These are phyloP conservation scores for Bettongia penicillata DNA, from an alignment of 2,113 vertebrate species.

Conservation along the genomic window DNA sequence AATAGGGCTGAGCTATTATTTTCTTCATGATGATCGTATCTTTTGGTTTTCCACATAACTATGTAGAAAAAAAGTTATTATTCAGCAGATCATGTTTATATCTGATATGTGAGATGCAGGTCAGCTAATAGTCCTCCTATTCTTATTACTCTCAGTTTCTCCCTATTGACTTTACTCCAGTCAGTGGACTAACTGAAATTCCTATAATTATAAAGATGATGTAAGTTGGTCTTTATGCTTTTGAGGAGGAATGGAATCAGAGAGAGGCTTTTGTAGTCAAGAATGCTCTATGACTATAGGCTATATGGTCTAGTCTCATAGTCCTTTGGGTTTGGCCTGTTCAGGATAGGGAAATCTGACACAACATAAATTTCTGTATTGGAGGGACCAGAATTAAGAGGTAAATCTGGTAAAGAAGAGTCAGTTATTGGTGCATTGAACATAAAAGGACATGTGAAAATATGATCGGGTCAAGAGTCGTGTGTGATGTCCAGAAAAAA, in stretches of 20 bases:
- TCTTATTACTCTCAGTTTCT: neutral
- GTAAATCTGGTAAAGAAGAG: neutral
- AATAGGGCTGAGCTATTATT: neutral
- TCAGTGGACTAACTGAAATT: neutral
- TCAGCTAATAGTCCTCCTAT: neutral
- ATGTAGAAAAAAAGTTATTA: neutral
- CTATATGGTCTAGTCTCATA: neutral
- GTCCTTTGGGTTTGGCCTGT: neutral
- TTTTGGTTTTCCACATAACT: neutral
- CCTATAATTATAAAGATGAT: neutral
- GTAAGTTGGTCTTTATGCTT: neutral
- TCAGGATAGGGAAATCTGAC: neutral
- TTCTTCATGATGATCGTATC: neutral
- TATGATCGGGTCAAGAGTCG: neutral
- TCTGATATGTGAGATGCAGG: neutral
- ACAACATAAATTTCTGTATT: neutral
- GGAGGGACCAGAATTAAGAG: neutral
- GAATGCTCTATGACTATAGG: neutral
- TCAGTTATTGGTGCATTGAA: neutral
- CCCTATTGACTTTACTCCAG: neutral
- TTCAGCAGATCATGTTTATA: neutral
- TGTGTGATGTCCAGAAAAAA: neutral
- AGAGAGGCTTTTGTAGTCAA: neutral
- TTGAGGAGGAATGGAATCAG: neutral
- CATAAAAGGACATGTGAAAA: neutral